Evolutionary conservation across 2,797 vertebrate species (phyloP), one percentile per base, ranked within the genome.

Genomic region (Diplodus sargus): DNA sequence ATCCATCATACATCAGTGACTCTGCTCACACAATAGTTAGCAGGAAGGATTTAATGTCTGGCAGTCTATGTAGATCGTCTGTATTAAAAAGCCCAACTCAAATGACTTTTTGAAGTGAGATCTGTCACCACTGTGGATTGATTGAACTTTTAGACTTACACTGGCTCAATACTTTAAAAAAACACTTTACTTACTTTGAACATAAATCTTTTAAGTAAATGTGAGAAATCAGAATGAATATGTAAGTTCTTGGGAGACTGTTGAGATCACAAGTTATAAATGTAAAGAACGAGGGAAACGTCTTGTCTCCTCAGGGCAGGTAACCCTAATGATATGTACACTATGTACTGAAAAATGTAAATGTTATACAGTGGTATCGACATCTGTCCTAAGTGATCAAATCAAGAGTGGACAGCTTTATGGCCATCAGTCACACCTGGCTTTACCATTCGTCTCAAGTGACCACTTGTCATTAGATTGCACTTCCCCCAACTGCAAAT

Each of bases 11-110:
- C 65, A 53, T 64, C n/a, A 4, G 59, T 57, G 78, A 83, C 81
- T 70, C 56, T 47, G 81, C 85, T 89, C 80, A 80, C 70, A 78
- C 67, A 72, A 81, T 64, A 85, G 79, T 91, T 85, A 87, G 81
- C 65, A 59, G 25, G 68, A 67, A 83, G 52, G 70, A 47, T 82
- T 77, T 76, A 69, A 87, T 73, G 56, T 79, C 53, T 72, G 70
- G 25, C 45, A 30, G 39, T 69, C 48, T 87, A 52, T 64, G 62
- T 69, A 75, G 73, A 81, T 78, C 45, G 20, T 70, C 64, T 82
- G 54, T 43, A 78, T 84, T 85, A 76, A 84, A 85, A 85, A 81
- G 81, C 43, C 62, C 47, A 43, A 73, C 57, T 63, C 58, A 13
- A 66, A 75, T 59, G 51, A 56, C 25, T 74, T 72, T 80, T 83